A percentile compares a stretch with the other conserved stretches of the same genome.
Evolutionary conservation across 2,113 vertebrate genomes (phyloP).

Genomic region (Lagopus muta): DNA sequence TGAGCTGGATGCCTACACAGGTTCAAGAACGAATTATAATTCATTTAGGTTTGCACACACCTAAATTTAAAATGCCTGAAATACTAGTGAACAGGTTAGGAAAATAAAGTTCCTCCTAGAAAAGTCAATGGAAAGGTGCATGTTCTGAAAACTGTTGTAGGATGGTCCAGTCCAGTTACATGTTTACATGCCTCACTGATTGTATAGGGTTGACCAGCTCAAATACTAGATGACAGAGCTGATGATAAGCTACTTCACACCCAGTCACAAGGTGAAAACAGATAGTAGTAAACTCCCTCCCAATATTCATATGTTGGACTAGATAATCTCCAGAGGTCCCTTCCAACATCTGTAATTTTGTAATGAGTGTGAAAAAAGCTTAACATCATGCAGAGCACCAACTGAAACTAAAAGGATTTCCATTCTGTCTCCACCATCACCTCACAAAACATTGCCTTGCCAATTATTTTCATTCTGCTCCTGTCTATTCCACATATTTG

Average conservation of each 20-base stretch:
- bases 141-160: not conserved
- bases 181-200: not conserved
- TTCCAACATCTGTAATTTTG: no score
- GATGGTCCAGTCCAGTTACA: not conserved
- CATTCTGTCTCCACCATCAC: not conserved
- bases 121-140: not conserved
- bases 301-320: not conserved
- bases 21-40: not conserved
- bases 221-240: not conserved
- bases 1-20: not conserved
- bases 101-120: not conserved
- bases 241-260: not conserved
- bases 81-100: not conserved
- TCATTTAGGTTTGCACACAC: not conserved
- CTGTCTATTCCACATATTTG: not conserved
- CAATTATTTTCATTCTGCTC: not conserved
- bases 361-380: not conserved
- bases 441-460: not conserved
- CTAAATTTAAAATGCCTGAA: not conserved
- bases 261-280: not conserved
- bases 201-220: not conserved
- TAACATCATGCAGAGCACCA: not conserved
- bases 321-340: no score
- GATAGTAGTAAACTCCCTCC: not conserved
- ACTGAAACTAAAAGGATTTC: not conserved